Conservation (phyloP, 2,113 vertebrate genomes). For the Phocoena phocoena region DNA sequence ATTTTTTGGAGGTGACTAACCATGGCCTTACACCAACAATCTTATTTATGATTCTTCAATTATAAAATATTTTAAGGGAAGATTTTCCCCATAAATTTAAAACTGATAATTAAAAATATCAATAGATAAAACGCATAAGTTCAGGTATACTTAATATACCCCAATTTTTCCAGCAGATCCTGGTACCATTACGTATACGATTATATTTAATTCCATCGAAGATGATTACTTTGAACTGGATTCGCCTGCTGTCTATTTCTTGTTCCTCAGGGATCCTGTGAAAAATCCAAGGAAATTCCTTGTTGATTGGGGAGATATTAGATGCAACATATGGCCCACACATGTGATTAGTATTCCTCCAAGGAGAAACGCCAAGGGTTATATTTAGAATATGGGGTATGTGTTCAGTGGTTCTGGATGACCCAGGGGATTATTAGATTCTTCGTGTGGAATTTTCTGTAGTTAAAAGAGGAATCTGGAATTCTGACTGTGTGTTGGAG, state of each 20-base stretch:
- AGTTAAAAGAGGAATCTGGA: constrained; percentile 68
- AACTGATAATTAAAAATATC: constrained; percentile 12
- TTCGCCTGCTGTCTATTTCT: constrained; percentile 57
- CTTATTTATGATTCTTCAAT: constrained; percentile 11
- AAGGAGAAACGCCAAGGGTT: constrained; percentile 68
- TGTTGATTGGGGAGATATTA: constrained; percentile 74
- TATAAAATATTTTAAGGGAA: constrained; percentile 21
- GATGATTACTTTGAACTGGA: constrained; percentile 51
- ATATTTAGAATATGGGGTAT: constrained; percentile 72
- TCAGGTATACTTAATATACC: not conserved
- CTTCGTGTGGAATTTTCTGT: constrained; percentile 74
- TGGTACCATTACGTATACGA: constrained; percentile 8
- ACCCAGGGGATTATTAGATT: constrained; percentile 69
- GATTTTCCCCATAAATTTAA: not conserved
- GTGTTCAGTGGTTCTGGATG: constrained; percentile 62
- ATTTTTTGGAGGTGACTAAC: not conserved
- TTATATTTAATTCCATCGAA: constrained; percentile 45
- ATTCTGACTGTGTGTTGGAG: constrained; percentile 47
- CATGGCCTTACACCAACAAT: not conserved
- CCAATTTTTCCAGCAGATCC: not conserved
- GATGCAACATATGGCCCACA: constrained; percentile 71
- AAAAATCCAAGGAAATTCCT: constrained; percentile 72
- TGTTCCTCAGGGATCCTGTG: constrained; percentile 58
- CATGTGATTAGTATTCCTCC: constrained; percentile 71
- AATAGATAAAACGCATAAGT: not conserved